Base-by-base conservation (phyloP, 2,113 vertebrate genomes). In the Pangasianodon gigas region DNA sequence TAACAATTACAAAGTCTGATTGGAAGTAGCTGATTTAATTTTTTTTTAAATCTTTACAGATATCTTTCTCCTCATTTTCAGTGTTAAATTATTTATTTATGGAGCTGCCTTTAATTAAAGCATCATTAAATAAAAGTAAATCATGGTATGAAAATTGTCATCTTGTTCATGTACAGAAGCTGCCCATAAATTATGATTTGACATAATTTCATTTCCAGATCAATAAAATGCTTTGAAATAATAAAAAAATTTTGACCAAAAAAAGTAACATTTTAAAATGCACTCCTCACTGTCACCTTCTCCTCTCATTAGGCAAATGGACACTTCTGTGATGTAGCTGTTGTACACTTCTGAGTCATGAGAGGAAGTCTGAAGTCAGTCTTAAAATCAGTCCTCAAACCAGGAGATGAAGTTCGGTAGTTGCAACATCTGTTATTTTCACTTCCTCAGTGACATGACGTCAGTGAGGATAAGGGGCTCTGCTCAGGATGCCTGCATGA, bases 391-490 rank as follows among this genome's bases (percentile, higher is more conserved):
- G 29, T 54, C 18, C 51, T 54, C 29, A 81, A 81, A 81, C 18
- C 1, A 0, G 21, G 82, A 84, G 54, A 60, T 58, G 54, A 58
- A 37, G 29, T 2, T 41, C 18, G 2, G 81, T 41, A 5, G 74
- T 60, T 79, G 84, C 60, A 86, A 67, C 82, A 91, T 74, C 80
- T 88, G 82, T n/a, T 41, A 60, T 74, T 91, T 91, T 92, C 91
- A 91, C 87, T 91, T 92, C 84, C 81, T 87, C 46, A 69, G 14
- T 41, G n/a, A 86, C 6, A 37, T n/a, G 32, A 44, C n/a, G 37
- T 37, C 52, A 24, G 37, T 87, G 21, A 83, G 44, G 48, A 60
- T 13, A 41, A 87, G 29, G 32, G 60, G 5, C 77, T 87, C 54
- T 41, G 26, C 32, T 80, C n/a, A 16, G 41, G 26, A 67, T 37